phyloP scores from a whole-genome alignment of 2,113 vertebrate genomes.

The Scomber colias region DNA sequence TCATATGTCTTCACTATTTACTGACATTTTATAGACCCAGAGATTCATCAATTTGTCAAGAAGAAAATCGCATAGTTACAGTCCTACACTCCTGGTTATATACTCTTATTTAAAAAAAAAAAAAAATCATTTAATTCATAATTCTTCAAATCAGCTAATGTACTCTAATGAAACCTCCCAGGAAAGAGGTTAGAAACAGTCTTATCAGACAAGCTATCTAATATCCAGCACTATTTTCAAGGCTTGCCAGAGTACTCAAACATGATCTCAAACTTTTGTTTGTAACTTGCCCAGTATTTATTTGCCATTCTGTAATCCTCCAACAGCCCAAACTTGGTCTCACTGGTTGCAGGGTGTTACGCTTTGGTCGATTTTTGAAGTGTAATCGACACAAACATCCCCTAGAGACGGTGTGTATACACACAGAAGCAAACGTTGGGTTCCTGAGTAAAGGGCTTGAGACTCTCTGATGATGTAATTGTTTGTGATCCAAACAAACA shows the following conservation, averaged over 20 bases:
- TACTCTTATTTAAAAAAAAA: background rate
- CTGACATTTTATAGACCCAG: no score
- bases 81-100: background rate
- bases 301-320: background rate
- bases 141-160: no score
- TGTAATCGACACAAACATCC: background rate
- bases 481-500: constrained; percentile 67
- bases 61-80: background rate
- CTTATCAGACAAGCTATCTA: background rate
- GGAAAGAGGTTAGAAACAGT: background rate
- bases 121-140: background rate
- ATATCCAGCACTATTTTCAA: background rate
- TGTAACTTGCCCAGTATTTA: background rate
- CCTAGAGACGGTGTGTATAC: constrained; percentile 18
- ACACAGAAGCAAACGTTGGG: constrained; percentile 25
- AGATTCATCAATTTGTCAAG: no score
- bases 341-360: background rate
- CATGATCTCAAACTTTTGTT: background rate
- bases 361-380: constrained; percentile 21
- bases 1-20: no score
- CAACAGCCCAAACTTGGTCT: background rate
- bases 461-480: constrained; percentile 60
- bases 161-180: background rate
- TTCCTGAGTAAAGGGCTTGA: constrained; percentile 23
- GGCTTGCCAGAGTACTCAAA: background rate